A percentile compares a stretch with the other conserved stretches of the same genome.
phyloP scores from a whole-genome alignment of 2,888 invertebrate species.

The Apamea epomidion region DNA sequence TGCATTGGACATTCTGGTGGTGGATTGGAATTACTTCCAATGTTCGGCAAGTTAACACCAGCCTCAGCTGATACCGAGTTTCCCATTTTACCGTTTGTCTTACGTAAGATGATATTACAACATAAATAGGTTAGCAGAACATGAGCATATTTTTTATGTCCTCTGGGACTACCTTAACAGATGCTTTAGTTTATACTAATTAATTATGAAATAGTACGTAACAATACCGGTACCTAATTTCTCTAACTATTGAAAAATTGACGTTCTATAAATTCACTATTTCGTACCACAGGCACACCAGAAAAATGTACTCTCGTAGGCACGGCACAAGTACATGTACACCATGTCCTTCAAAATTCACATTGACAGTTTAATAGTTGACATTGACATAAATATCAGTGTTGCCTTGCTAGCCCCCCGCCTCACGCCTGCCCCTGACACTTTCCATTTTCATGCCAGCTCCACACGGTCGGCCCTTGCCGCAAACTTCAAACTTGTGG shows the following conservation, averaged over 20 bases:
- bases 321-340: not conserved
- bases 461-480: not conserved
- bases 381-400: not conserved
- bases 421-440: not conserved
- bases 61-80: slow-evolving; percentile 85
- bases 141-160: slow-evolving; percentile 25
- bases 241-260: not conserved
- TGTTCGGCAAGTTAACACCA: slow-evolving; percentile 68
- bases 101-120: slow-evolving; percentile 81
- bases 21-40: slow-evolving; percentile 79
- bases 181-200: not conserved
- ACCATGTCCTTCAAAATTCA: slow-evolving; percentile 27
- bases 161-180: not conserved
- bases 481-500: not conserved
- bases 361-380: slow-evolving; percentile 4
- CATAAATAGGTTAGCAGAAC: slow-evolving; percentile 73
- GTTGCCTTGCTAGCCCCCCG: not conserved
- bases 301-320: no score
- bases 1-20: slow-evolving; percentile 97
- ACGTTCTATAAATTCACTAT: not conserved
- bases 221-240: not conserved
- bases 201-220: not conserved
- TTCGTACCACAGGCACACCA: not conserved
- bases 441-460: not conserved
- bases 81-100: slow-evolving; percentile 81